Conservation (phyloP, 2,113 vertebrate genomes). For the Pachypanchax playfairii region DNA sequence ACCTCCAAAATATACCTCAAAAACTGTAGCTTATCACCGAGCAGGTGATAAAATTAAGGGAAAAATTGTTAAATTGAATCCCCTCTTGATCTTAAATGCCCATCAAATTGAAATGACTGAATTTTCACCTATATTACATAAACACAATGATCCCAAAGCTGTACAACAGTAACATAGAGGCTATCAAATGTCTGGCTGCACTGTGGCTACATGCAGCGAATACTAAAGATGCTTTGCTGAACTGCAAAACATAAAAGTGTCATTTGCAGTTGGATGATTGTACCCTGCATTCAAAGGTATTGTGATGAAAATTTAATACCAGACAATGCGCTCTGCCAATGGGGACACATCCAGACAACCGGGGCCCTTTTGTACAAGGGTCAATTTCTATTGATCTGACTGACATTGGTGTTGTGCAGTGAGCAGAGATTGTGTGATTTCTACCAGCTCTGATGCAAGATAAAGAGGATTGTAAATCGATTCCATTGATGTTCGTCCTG, state of each 20-base stretch:
- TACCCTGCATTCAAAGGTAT: constrained; percentile 43
- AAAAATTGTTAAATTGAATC: no score
- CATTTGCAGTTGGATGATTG: constrained; percentile 55
- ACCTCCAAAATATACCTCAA: no score
- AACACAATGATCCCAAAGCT: constrained; percentile 31
- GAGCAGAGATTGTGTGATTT: constrained; percentile 74
- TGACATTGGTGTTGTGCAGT: constrained; percentile 70
- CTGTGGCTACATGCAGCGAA: constrained; percentile 36
- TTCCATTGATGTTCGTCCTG: constrained; percentile 67
- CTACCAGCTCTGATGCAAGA: constrained; percentile 70
- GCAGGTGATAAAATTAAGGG: no score
- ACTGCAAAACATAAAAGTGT: constrained; percentile 57
- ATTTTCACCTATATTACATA: constrained; percentile 9
- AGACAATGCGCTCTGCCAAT: constrained; percentile 42
- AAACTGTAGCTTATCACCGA: no score
- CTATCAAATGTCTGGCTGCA: constrained; percentile 41
- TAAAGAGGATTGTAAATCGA: constrained; percentile 77
- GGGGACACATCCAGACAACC: constrained; percentile 51
- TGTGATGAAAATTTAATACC: constrained; percentile 57
- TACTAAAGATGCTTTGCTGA: constrained; percentile 33
- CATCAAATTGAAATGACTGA: constrained; percentile 17
- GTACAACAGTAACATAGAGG: constrained; percentile 26
- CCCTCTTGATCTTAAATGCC: no score
- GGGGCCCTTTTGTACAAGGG: constrained; percentile 57
- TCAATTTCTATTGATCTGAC: constrained; percentile 74